Evolutionary conservation across 2,113 vertebrate species (phyloP), one percentile per base, ranked within the genome.

Genomic region (Xyliphius kryptos): DNA sequence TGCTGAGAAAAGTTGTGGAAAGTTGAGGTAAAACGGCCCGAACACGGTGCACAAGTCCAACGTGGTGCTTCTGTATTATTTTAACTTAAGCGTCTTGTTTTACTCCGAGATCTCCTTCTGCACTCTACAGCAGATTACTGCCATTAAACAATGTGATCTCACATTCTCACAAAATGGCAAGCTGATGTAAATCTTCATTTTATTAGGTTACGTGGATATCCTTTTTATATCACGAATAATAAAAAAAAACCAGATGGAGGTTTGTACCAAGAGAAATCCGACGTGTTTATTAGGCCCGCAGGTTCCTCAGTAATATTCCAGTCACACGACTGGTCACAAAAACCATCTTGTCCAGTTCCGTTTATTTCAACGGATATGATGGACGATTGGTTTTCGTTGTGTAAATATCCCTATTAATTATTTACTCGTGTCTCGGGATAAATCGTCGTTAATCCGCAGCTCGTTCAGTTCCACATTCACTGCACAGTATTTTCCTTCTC

Each of bases 391-490:
- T n/a, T n/a, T n/a, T n/a, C n/a, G n/a, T n/a, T n/a, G n/a, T n/a
- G n/a, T n/a, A n/a, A n/a, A n/a, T n/a, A n/a, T n/a, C n/a, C n/a
- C n/a, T n/a, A n/a, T n/a, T n/a, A n/a, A n/a, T n/a, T n/a, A n/a
- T n/a, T n/a, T n/a, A n/a, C n/a, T n/a, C n/a, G n/a, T n/a, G 38
- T 15, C 16, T 14, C 40, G 22, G 19, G 52, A 32, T 11, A 62
- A 61, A 43, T n/a, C 17, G 54, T 21, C 47, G 68, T 71, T 72
- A 75, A 71, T 80, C 78, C 79, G 74, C 79, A 70, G 74, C 74
- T 83, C 70, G 63, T 56, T 56, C 61, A 53, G 8, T 10, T 57
- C n/a, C n/a, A n/a, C n/a, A n/a, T n/a, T n/a, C n/a, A n/a, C 17
- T 22, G 17, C 16, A 9, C 47, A n/a, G 16, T 6, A 9, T 40